A percentile compares a stretch with the other conserved stretches of the same genome.
These are phyloP conservation scores for Silurus glanis DNA, from an alignment of 2,113 vertebrate species.

Conservation along the genomic window DNA sequence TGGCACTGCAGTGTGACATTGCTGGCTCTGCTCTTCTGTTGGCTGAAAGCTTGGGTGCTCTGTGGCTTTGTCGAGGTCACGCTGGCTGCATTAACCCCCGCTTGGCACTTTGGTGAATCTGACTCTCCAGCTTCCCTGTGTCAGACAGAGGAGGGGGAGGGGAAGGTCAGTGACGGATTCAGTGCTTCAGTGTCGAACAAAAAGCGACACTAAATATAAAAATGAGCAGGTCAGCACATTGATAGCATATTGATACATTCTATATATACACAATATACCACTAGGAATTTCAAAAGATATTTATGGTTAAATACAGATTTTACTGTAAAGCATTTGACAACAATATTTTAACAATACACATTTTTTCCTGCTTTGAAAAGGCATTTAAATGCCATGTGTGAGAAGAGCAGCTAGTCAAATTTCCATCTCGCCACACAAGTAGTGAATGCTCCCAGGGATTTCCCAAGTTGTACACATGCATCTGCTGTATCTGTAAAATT, in stretches of 20 bases:
- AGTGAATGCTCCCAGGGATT: background rate
- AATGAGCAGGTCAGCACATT: background rate
- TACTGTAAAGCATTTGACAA: background rate
- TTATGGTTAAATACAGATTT: background rate
- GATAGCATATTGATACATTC: background rate
- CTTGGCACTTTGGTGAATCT: slow-evolving; percentile 94
- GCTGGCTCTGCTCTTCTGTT: slow-evolving; percentile 6
- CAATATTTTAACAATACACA: background rate
- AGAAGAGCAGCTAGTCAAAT: background rate
- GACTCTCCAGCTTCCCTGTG: slow-evolving; percentile 92
- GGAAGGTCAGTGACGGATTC: slow-evolving; percentile 43
- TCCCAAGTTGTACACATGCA: background rate
- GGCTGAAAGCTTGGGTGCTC: slow-evolving; percentile 29
- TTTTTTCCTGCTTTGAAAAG: background rate
- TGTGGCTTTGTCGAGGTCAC: slow-evolving; percentile 58
- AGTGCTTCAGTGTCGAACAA: slow-evolving; percentile 40
- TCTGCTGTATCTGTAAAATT: background rate
- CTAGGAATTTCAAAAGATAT: background rate
- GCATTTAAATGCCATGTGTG: background rate
- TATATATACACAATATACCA: background rate
- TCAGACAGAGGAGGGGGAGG: slow-evolving; percentile 42
- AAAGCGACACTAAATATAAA: slow-evolving; percentile 5
- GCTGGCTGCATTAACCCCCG: slow-evolving; percentile 87
- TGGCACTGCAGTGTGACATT: slow-evolving; percentile 19
- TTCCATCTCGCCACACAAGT: background rate